Percentiles rank a stretch among this genome's conserved stretches.
phyloP scores from a whole-genome alignment of 2,113 vertebrate genomes.

The Pomatorhinus ruficollis region DNA sequence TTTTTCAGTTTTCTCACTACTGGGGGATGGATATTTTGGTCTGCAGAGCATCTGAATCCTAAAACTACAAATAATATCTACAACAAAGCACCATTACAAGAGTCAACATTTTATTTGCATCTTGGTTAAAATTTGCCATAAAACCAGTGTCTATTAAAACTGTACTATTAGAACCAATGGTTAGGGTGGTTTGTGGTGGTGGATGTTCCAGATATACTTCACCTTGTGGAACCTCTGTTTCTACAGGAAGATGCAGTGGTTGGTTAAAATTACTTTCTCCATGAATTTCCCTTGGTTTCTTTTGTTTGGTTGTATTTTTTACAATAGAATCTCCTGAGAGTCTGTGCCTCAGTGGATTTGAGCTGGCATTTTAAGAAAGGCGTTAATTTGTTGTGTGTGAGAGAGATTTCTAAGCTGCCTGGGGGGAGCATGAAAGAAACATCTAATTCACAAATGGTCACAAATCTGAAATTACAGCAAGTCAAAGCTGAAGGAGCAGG shows the following conservation, averaged over 20 bases:
- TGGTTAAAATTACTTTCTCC: not conserved
- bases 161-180: not conserved
- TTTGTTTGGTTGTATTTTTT: not conserved
- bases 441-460: not conserved
- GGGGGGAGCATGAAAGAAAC: not conserved
- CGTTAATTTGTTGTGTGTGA: not conserved
- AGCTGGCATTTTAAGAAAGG: not conserved
- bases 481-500: not conserved
- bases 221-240: not conserved
- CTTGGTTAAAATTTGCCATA: not conserved
- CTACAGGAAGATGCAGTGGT: not conserved
- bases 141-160: not conserved
- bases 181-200: not conserved
- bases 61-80: not conserved
- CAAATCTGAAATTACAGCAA: not conserved
- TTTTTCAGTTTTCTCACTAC: not conserved
- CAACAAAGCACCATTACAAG: not conserved
- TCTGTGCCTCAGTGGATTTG: not conserved
- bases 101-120: not conserved
- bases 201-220: not conserved
- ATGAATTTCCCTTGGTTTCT: not conserved
- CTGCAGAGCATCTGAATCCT: not conserved
- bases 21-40: not conserved
- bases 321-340: not conserved
- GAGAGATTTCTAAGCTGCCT: not conserved